A percentile compares a stretch with the other conserved stretches of the same genome.
These are phyloP conservation scores for Furnarius figulus DNA, from an alignment of 2,113 vertebrate species.

Conservation along the genomic window DNA sequence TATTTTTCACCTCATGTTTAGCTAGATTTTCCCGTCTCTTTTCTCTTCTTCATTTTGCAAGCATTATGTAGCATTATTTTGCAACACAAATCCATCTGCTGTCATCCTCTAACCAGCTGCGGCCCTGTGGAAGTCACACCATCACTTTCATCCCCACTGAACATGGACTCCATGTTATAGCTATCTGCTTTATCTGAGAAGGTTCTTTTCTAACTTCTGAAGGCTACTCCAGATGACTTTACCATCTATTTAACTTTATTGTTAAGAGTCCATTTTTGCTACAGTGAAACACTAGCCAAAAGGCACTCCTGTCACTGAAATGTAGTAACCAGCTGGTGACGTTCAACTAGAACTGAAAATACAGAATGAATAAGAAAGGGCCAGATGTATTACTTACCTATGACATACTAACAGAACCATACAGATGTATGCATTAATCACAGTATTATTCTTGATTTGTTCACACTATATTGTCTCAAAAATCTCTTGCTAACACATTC, in stretches of 20 bases:
- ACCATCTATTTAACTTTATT: not conserved
- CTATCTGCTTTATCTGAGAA: not conserved
- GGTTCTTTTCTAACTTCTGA: not conserved
- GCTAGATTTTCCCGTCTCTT: not conserved
- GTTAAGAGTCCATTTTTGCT: not conserved
- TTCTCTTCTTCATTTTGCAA: not conserved
- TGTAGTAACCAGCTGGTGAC: not conserved
- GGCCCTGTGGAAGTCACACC: not conserved
- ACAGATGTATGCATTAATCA: not conserved
- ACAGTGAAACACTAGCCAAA: not conserved
- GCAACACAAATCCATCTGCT: not conserved
- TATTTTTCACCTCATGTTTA: not conserved
- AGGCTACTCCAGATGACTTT: not conserved
- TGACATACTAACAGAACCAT: not conserved
- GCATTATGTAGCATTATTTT: not conserved
- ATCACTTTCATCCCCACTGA: not conserved
- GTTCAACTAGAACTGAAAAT: not conserved
- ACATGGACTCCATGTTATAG: not conserved
- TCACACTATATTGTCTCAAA: not conserved
- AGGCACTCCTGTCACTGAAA: not conserved
- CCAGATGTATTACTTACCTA: not conserved
- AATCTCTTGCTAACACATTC: not conserved
- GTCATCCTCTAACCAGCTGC: not conserved
- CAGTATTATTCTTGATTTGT: not conserved
- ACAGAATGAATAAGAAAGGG: not conserved